These are phyloP conservation scores for Antedon mediterranea DNA, from an alignment of 53 echinoderm and acorn worm species.

Conservation along the genomic window DNA sequence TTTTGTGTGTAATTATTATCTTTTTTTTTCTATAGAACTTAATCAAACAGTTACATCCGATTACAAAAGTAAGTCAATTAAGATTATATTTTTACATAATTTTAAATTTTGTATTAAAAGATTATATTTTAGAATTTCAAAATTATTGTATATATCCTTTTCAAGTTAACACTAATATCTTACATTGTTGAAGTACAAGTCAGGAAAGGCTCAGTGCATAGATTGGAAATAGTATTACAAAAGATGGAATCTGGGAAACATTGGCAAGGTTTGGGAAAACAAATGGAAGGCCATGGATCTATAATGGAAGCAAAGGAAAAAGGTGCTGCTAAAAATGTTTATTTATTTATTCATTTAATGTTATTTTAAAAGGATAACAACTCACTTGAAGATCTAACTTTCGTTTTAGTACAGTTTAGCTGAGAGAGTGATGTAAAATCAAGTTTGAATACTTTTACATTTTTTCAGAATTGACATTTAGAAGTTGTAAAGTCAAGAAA, in stretches of 20 bases:
- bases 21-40: neutral
- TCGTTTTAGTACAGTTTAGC: too few species aligned
- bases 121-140: too few species aligned
- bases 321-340: slow-evolving; percentile 27
- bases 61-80: neutral
- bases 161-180: too few species aligned
- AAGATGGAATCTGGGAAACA: slow-evolving; percentile 35
- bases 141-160: too few species aligned
- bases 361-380: too few species aligned
- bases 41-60: neutral
- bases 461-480: neutral
- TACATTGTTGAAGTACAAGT: slow-evolving; percentile 15
- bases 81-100: too few species aligned
- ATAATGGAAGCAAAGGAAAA: slow-evolving; percentile 21
- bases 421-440: too few species aligned
- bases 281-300: slow-evolving; percentile 42
- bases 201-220: slow-evolving; percentile 10
- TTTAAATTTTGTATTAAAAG: too few species aligned
- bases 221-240: slow-evolving; percentile 25
- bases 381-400: too few species aligned
- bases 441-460: too few species aligned
- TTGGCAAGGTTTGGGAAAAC: slow-evolving; percentile 39
- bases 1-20: too few species aligned
- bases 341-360: too few species aligned
- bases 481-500: neutral